Evolutionary conservation across 2,113 vertebrate species (phyloP).

Genomic region (Camelus bactrianus): DNA sequence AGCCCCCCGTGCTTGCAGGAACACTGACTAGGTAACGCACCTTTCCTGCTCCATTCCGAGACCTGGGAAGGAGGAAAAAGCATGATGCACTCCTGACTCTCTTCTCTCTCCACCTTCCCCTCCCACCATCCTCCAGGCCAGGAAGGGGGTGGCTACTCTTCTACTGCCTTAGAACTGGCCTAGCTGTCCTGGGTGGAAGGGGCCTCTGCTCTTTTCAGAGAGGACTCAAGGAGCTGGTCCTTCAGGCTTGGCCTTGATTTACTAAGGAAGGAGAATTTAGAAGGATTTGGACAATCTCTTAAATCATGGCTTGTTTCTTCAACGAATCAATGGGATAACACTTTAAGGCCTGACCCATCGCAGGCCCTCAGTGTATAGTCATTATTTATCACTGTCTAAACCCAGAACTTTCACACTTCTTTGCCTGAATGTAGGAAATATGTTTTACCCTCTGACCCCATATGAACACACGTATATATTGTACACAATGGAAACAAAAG

Average conservation of each 20-base stretch:
- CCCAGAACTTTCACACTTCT: background rate
- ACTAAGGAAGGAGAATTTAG: background rate
- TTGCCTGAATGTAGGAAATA: background rate
- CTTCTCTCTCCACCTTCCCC: background rate
- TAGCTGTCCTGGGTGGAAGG: background rate
- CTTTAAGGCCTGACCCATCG: background rate
- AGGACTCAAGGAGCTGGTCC: background rate
- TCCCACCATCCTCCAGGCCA: background rate
- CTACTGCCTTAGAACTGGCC: background rate
- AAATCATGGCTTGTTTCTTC: background rate
- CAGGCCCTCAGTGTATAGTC: background rate
- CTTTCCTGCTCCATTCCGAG: background rate
- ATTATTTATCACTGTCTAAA: background rate
- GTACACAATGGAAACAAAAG: background rate
- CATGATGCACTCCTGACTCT: background rate
- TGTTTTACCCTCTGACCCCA: background rate
- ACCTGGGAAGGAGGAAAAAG: background rate
- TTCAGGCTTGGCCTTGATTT: constrained; percentile 23
- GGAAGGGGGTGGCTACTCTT: background rate
- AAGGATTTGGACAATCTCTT: background rate
- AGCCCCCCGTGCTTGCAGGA: background rate
- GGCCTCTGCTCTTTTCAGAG: background rate
- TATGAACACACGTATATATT: background rate
- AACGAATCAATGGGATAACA: background rate
- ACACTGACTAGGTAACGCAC: background rate